Percentiles rank a stretch among this genome's conserved stretches.
phyloP scores from a whole-genome alignment of 2,797 vertebrate species.

The Mormyrus hasselquistii region DNA sequence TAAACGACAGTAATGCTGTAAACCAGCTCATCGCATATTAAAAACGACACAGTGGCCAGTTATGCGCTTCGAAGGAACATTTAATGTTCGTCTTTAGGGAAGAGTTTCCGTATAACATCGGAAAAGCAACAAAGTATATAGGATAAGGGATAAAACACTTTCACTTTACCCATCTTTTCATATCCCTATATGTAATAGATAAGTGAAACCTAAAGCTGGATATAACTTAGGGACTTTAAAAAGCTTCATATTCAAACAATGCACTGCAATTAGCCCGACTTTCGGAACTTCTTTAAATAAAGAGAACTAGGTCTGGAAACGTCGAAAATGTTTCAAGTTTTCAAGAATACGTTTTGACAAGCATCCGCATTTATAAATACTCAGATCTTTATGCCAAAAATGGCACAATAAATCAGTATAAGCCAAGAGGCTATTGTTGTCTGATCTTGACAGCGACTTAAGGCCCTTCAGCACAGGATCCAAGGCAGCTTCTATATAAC shows the following conservation, averaged over 20 bases:
- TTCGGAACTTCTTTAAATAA: not conserved
- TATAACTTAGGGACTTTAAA: not conserved
- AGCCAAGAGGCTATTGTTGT: not conserved
- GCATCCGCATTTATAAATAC: not conserved
- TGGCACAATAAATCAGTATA: not conserved
- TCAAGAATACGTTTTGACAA: not conserved
- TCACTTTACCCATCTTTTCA: not conserved
- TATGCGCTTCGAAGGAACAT: not conserved
- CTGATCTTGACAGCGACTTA: not conserved
- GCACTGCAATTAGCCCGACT: not conserved
- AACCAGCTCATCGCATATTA: not conserved
- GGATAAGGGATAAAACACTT: not conserved
- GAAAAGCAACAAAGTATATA: not conserved
- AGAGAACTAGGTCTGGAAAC: not conserved
- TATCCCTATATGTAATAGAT: not conserved
- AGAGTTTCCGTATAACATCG: not conserved
- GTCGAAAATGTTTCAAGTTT: not conserved
- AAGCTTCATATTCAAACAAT: not conserved
- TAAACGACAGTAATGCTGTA: not conserved
- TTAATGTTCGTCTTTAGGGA: not conserved
- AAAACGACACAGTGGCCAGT: not conserved
- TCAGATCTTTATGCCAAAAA: not conserved
- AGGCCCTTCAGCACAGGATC: not conserved
- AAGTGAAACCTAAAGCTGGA: not conserved
- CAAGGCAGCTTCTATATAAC: not conserved